Evolutionary conservation across 2,888 invertebrate genomes (phyloP).

Genomic region (Polylopha cassiicola): DNA sequence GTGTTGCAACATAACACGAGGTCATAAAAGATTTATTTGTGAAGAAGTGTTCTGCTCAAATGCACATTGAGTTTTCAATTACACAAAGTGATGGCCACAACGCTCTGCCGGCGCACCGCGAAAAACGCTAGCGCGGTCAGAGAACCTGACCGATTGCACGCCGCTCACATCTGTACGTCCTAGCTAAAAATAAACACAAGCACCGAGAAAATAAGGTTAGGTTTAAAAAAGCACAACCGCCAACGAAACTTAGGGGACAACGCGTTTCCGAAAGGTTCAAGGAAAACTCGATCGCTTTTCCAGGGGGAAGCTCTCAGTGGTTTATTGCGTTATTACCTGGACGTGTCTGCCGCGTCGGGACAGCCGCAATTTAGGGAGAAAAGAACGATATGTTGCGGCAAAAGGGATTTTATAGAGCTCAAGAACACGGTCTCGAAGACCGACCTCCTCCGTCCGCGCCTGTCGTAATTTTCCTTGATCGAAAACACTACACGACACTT

Average conservation of each 20-base stretch:
- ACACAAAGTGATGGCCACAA: conserved; percentile 70
- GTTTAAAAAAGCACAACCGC: conserved; percentile 39
- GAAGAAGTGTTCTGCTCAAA: conserved; percentile 63
- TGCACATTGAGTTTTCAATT: conserved; percentile 75
- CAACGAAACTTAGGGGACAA: conserved; percentile 58
- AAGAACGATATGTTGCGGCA: conserved; percentile 71
- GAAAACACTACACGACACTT: conserved; percentile 61
- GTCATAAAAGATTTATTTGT: conserved; percentile 61
- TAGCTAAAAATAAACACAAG: conserved; percentile 48
- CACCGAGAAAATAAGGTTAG: conserved; percentile 50
- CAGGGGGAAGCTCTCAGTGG: conserved; percentile 74
- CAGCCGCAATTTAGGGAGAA: conserved; percentile 72
- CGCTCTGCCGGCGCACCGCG: conserved; percentile 59
- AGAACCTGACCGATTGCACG: conserved; percentile 63
- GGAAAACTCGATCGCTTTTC: conserved; percentile 76
- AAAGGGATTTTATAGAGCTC: conserved; percentile 70
- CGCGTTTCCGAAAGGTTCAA: conserved; percentile 71
- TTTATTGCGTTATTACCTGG: conserved; percentile 78
- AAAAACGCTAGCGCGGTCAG: conserved; percentile 65
- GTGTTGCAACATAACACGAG: too few relatives aligned
- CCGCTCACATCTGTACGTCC: conserved; percentile 40
- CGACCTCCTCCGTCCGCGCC: conserved; percentile 50
- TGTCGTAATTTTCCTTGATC: conserved; percentile 70
- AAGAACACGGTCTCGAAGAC: conserved; percentile 48
- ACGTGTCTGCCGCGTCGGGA: conserved; percentile 71